A percentile compares a stretch with the other conserved stretches of the same genome.
Evolutionary conservation across 2,113 vertebrate genomes (phyloP).

Genomic region (Herpailurus yagouaroundi): DNA sequence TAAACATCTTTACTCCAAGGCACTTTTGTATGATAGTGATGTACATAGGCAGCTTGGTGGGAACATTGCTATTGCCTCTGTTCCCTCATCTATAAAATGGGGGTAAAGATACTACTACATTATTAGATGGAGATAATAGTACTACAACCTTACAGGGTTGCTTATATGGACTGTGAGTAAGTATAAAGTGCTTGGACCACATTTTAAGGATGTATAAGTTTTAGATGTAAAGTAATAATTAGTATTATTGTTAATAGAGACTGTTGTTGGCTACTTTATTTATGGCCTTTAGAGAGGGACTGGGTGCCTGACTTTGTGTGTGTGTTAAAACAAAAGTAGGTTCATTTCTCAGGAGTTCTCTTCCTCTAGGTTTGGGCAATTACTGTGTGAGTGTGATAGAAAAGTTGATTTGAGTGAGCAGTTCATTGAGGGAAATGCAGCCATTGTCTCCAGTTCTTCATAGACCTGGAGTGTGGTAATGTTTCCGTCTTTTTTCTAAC

Average conservation of each 20-base stretch:
- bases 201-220: not conserved
- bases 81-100: not conserved
- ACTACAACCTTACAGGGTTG: not conserved
- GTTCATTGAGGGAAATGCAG: slow-evolving; percentile 46
- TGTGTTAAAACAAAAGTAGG: not conserved
- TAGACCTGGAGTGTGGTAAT: not conserved
- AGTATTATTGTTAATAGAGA: not conserved
- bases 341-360: not conserved
- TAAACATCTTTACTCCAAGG: not conserved
- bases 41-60: not conserved
- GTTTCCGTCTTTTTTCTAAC: not conserved
- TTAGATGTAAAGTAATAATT: not conserved
- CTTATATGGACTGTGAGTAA: not conserved
- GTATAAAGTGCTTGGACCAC: not conserved
- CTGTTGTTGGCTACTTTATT: not conserved
- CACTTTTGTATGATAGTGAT: not conserved
- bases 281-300: not conserved
- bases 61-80: not conserved
- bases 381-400: not conserved
- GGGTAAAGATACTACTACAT: not conserved
- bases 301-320: not conserved
- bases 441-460: not conserved
- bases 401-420: slow-evolving; percentile 35
- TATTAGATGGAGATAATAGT: no score
- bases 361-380: not conserved